A percentile compares a stretch with the other conserved stretches of the same genome.
These are phyloP conservation scores for Phasia obesa DNA, from an alignment of 2,888 invertebrate genomes.

Conservation along the genomic window DNA sequence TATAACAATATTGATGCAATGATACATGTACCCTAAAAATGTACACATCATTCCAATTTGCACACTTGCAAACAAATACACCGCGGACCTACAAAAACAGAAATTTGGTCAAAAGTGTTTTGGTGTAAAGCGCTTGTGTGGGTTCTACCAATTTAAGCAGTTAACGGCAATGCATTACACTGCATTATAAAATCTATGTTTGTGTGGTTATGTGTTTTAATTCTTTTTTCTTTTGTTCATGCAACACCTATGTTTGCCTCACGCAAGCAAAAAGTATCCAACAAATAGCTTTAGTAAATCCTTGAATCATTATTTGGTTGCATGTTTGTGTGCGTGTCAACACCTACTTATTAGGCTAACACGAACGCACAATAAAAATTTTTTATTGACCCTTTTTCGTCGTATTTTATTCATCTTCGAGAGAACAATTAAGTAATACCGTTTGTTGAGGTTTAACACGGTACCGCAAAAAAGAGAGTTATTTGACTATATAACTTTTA, in stretches of 20 bases:
- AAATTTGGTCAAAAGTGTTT: not conserved
- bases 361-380: slow-evolving; percentile 35
- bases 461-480: too few relatives aligned
- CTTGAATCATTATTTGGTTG: slow-evolving; percentile 16
- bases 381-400: not conserved
- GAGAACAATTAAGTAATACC: too few relatives aligned
- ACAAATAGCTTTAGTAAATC: too few relatives aligned
- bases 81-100: too few relatives aligned
- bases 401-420: too few relatives aligned
- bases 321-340: slow-evolving; percentile 27
- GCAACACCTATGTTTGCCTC: not conserved
- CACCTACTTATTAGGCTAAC: slow-evolving; percentile 34
- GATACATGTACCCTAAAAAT: not conserved
- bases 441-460: too few relatives aligned
- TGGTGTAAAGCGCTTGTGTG: slow-evolving; percentile 15
- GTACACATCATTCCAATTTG: not conserved
- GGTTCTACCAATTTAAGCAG: slow-evolving; percentile 35
- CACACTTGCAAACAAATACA: not conserved
- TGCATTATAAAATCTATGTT: too few relatives aligned
- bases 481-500: too few relatives aligned
- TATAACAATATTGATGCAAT: not conserved
- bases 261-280: not conserved
- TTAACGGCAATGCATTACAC: not conserved
- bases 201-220: too few relatives aligned
- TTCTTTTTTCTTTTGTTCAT: too few relatives aligned